Conservation (phyloP, 2,113 vertebrate species). For the Donacobius atricapilla region DNA sequence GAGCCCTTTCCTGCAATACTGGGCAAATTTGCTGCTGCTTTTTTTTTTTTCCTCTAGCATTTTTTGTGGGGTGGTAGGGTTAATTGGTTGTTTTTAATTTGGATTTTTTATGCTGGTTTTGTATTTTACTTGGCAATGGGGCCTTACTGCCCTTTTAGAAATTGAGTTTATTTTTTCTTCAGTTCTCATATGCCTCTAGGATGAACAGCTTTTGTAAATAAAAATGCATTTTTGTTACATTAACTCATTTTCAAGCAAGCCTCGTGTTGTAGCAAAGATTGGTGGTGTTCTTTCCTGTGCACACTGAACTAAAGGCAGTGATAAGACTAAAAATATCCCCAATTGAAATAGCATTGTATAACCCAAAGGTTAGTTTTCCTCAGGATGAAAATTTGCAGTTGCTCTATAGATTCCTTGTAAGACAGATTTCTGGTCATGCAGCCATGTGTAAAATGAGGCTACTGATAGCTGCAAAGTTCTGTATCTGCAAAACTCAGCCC, state of each 20-base stretch:
- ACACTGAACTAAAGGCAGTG: not conserved
- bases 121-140: conserved; percentile 22
- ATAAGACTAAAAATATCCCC: conserved; percentile 49
- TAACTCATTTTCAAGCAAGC: conserved; percentile 55
- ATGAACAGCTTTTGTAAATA: conserved; percentile 61
- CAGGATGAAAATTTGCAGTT: conserved; percentile 22
- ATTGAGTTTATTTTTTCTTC: conserved; percentile 51
- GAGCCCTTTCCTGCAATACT: not conserved
- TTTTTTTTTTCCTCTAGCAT: not conserved
- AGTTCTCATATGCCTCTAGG: conserved; percentile 36
- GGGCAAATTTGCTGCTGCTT: not conserved
- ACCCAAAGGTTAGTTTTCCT: conserved; percentile 48
- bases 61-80: conserved; percentile 24
- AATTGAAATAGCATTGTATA: conserved; percentile 10
- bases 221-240: conserved; percentile 45
- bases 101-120: conserved; percentile 17
- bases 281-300: not conserved
- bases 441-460: not conserved
- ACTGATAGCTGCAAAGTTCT: not conserved
- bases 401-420: not conserved
- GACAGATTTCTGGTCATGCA: not conserved
- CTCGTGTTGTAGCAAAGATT: conserved; percentile 9
- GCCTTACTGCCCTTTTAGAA: conserved; percentile 58
- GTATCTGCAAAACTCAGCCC: not conserved
- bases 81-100: conserved; percentile 64